These are phyloP conservation scores for Cancer borealis DNA, from an alignment of 2,888 invertebrate species.

Conservation along the genomic window DNA sequence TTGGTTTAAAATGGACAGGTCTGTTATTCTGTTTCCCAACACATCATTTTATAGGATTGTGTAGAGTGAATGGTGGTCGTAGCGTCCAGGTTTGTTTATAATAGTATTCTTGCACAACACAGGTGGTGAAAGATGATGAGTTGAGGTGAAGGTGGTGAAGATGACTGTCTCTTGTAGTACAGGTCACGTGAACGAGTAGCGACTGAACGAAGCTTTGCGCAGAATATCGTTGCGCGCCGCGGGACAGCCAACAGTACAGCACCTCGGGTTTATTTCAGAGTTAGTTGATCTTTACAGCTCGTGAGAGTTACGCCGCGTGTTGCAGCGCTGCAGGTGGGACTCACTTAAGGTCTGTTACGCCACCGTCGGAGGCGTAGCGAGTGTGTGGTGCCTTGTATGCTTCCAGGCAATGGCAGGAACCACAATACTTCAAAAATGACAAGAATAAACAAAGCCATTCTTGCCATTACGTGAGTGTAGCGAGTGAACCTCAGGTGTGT, in stretches of 20 bases:
- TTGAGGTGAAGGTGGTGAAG: background rate
- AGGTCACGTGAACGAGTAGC: background rate
- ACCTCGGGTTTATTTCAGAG: constrained; percentile 38
- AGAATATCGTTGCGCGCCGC: constrained; percentile 39
- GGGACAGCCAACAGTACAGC: constrained; percentile 49
- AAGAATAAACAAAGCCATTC: background rate
- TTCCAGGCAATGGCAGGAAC: background rate
- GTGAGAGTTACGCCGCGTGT: constrained; percentile 54
- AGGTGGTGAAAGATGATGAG: background rate
- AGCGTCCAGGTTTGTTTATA: background rate
- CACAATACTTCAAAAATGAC: background rate
- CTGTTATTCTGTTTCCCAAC: background rate
- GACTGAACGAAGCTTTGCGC: constrained; percentile 49
- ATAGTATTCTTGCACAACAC: background rate
- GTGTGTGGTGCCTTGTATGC: background rate
- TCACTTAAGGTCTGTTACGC: background rate
- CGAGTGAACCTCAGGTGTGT: constrained; percentile 24
- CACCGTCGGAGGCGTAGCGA: background rate
- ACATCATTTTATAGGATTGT: background rate
- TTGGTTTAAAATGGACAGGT: background rate
- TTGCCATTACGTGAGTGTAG: constrained; percentile 17
- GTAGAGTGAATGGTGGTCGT: background rate
- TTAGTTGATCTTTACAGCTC: constrained; percentile 52
- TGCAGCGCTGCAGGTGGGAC: constrained; percentile 42
- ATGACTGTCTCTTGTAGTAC: background rate